Evolutionary conservation across 2,797 vertebrate species (phyloP), one percentile per base, ranked within the genome.

Genomic region (Anabas testudineus): DNA sequence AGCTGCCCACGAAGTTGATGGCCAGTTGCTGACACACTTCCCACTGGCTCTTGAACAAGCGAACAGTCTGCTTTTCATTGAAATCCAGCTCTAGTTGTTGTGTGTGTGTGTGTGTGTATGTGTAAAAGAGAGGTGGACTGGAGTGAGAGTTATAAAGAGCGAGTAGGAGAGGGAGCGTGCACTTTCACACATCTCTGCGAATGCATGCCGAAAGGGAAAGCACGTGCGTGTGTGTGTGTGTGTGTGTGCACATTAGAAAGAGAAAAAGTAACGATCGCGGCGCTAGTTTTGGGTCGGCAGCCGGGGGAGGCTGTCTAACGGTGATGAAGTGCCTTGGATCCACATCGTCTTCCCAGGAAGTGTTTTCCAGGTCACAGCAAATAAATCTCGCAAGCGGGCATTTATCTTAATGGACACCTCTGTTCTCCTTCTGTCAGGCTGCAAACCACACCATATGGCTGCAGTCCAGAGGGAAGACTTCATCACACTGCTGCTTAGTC

Each of bases 301-400:
- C 90, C 81, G 68, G 76, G 88, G 90, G 90, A 86, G 84, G 67
- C 79, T 90, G 91, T 90, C 87, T 87, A 77, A 74, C 74, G 52
- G 88, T 94, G 93, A 94, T 93, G 87, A 94, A 93, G 93, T 92
- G 92, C 87, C 83, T 91, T 74, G 82, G 84, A 88, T 87, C 86
- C 79, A 73, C 83, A 84, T 80, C 78, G 80, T 90, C 90, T 92
- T 92, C 85, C 88, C 84, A 88, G 86, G 90, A 92, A 93, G 87
- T 83, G 81, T 89, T 91, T 87, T 92, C 90, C 91, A 90, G 90
- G 90, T 92, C 90, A 90, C 86, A 81, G 82, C 78, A 82, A 89
- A 91, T 90, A 91, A 93, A 93, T 93, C 91, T 92, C 88, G 74
- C 83, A 87, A 89, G 84, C 80, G 66, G 79, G 85, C 92, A 93